Evolutionary conservation across 2,888 invertebrate genomes (phyloP), one percentile per base, ranked within the genome.

Genomic region (Helicoverpa assulta): DNA sequence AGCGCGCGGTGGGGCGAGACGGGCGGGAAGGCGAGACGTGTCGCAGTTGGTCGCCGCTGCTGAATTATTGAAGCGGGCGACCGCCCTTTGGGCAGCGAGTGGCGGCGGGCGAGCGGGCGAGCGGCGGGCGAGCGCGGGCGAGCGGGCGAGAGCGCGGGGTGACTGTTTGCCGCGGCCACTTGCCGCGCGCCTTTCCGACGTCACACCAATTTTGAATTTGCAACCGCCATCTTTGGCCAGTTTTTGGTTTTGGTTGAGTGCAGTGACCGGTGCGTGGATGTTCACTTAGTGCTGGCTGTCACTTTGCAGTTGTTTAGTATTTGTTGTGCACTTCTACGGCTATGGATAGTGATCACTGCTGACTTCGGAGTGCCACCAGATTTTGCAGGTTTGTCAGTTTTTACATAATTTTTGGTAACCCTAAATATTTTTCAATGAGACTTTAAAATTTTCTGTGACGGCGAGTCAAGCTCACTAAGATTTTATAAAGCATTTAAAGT

Each of bases 51-150:
- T 89, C 76, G 88, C 80, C 71, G 70, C 74, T 85, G 80, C 81
- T 93, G 90, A 93, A 95, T 94, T 93, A 95, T 95, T 94, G 88
- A 94, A 91, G 88, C 86, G 78, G 77, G 79, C 92, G 93, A 91
- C 91, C 93, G 94, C 93, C 94, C 92, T 92, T 94, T 93, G 88
- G 92, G 91, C 92, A 86, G 92, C 89, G 90, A 91, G 88, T 88
- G 91, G 86, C 90, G 84, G 76, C 72, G 68, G 67, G 60, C 51
- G 69, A 68, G 70, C 70, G 57, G 73, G 71, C 76, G 67, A 69
- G 73, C 58, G 68, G 66, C 70, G 60, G 59, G 79, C 56, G 72
- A 64, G 76, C 56, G 77, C 67, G 67, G 66, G 63, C 40, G 12
- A 10, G 75, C 59, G 72, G 65, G 76, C 56, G 77, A 67, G 67